These are phyloP conservation scores for Caprella mutica DNA, from an alignment of 2,888 invertebrate species.

Conservation along the genomic window DNA sequence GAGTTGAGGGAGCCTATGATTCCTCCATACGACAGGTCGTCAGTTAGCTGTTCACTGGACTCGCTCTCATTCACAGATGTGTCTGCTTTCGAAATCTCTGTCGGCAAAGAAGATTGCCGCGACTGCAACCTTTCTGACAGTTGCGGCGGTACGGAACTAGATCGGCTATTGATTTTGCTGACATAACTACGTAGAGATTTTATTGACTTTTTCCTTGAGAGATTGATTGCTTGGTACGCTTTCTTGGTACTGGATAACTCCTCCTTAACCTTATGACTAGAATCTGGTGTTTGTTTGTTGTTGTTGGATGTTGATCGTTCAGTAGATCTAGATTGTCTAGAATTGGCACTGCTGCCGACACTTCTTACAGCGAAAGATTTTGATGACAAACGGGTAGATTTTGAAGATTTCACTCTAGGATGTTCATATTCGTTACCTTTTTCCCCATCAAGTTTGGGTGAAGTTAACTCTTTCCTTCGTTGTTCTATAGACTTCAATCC, in stretches of 20 bases:
- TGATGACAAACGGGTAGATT: no score
- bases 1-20: no score
- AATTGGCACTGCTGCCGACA: no score
- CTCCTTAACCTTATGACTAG: no score
- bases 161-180: neutral
- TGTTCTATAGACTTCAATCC: slow-evolving; percentile 40
- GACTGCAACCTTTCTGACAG: neutral
- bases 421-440: no score
- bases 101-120: slow-evolving; percentile 3
- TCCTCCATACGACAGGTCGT: neutral
- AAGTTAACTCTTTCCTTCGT: slow-evolving; percentile 39
- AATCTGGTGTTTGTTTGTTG: no score
- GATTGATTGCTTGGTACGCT: neutral
- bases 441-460: no score
- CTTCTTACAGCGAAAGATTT: no score
- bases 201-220: slow-evolving; percentile 1
- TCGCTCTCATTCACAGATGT: neutral
- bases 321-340: no score
- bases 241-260: no score
- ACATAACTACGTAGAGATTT: neutral
- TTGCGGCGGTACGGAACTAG: slow-evolving; percentile 4
- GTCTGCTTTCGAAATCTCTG: neutral
- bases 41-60: neutral
- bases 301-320: no score
- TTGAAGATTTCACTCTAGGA: no score